Percentiles rank a stretch among this genome's conserved stretches.
Evolutionary conservation across 2,888 invertebrate genomes (phyloP).

Genomic region (Dryobota labecula): DNA sequence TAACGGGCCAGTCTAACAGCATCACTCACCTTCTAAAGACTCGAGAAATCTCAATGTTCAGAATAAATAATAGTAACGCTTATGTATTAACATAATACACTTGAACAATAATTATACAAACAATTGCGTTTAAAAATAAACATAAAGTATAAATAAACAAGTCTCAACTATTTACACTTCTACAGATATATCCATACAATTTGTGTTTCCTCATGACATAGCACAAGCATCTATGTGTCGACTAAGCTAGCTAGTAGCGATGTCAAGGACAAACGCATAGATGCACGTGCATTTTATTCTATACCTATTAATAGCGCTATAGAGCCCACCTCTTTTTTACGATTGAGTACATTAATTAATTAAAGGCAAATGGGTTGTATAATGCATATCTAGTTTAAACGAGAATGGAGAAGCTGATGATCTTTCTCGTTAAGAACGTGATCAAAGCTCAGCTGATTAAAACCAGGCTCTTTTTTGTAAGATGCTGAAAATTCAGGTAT

Average conservation of each 20-base stretch:
- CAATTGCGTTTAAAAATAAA: conserved; percentile 18
- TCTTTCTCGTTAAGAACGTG: neutral
- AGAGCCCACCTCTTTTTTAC: conserved; percentile 29
- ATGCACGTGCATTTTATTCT: conserved; percentile 31
- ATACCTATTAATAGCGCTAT: conserved; percentile 21
- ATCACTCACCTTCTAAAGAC: neutral
- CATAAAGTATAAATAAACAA: conserved; percentile 20
- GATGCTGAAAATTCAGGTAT: neutral
- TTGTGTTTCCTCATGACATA: conserved; percentile 42
- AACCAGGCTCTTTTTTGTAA: neutral
- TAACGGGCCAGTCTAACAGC: neutral
- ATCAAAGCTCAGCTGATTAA: neutral
- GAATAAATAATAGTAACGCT: neutral
- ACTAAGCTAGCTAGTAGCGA: conserved; percentile 17
- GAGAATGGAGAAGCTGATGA: neutral
- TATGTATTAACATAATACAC: neutral
- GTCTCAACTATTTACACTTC: neutral
- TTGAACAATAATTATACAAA: conserved; percentile 6
- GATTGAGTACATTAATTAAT: conserved; percentile 21
- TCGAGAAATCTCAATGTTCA: neutral
- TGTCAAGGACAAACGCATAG: conserved; percentile 51
- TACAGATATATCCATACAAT: conserved; percentile 19
- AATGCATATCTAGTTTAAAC: conserved; percentile 4
- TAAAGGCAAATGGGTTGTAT: conserved; percentile 14
- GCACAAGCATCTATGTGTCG: conserved; percentile 15